Evolutionary conservation across 2,888 invertebrate genomes (phyloP), one percentile per base, ranked within the genome.

Genomic region (Sarcophaga carnaria): DNA sequence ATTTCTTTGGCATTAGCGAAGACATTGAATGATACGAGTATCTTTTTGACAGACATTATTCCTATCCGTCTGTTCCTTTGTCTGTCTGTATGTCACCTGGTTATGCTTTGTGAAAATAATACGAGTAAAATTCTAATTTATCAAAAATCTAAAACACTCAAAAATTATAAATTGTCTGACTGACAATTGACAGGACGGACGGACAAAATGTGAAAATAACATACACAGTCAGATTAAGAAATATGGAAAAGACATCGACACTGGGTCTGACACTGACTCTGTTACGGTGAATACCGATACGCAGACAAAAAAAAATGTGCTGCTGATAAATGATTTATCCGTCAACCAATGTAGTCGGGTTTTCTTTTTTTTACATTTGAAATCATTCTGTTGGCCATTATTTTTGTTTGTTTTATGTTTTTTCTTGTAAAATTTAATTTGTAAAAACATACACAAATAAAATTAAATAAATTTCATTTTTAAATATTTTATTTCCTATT

Each of bases 41-140:
- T 64, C 62, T 3, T 20, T 62, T 20, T 59, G 22, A 76, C 59
- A 66, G 54, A 54, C 20, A 67, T 14, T 67, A 27, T 20, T n/a
- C 54, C 25, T 62, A 8, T n/a, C 14, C 37, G 0, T 62, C 17
- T 70, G 17, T 17, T 54, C 54, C 25, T 25, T 14, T 11, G 63
- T 64, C 14, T 63, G 17, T 20, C 22, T 62, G 12, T 47, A 47
- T 47, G 10, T 14, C 45, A 60, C 17, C 25, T 67, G 80, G 67
- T 77, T 77, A n/a, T 67, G 37, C n/a, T 71, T 64, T 64, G 20
- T n/a, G 66, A n/a, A 77, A 78, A 83, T 72, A 66, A 66, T 67
- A 4, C 54, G n/a, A 72, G 77, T 83, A 72, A 83, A 83, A 83
- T 83, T 69, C 72, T 83, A 72, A 83, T 83, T 83, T 83, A 67